phyloP scores from a whole-genome alignment of 2,797 vertebrate species.

The Propithecus deckenii region DNA sequence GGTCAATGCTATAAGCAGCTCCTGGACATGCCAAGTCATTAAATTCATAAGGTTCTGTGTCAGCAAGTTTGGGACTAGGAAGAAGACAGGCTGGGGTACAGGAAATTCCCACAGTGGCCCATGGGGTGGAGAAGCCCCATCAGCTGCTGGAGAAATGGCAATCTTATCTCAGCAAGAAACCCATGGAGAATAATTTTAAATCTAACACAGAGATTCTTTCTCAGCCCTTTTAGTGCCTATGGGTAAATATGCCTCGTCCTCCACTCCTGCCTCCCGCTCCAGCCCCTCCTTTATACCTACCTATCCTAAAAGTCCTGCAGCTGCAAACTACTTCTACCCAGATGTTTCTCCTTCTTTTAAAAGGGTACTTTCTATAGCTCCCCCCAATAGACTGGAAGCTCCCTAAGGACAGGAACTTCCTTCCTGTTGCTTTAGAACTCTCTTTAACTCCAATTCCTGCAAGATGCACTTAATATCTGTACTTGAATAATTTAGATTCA shows the following conservation, averaged over 20 bases:
- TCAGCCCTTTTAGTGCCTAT: background rate
- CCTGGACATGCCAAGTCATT: background rate
- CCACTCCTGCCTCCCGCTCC: background rate
- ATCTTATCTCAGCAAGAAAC: constrained; percentile 31
- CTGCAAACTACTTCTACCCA: background rate
- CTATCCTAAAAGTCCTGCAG: background rate
- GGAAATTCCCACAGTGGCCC: background rate
- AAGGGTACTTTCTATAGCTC: constrained; percentile 29
- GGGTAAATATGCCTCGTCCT: background rate
- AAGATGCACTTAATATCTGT: constrained; percentile 17
- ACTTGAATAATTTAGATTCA: background rate
- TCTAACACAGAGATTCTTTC: background rate
- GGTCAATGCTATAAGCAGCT: background rate
- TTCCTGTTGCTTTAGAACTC: background rate
- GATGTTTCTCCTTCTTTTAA: background rate
- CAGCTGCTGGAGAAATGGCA: background rate
- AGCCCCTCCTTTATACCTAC: background rate
- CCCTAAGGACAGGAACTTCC: background rate
- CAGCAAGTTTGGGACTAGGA: background rate
- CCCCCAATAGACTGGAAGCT: background rate
- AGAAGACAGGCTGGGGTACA: background rate
- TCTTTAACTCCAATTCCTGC: background rate
- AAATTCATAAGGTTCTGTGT: constrained; percentile 19
- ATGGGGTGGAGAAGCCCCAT: background rate
- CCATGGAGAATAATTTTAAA: background rate